Evolutionary conservation across 2,888 invertebrate genomes (phyloP).

Genomic region (Mystacides longicornis): DNA sequence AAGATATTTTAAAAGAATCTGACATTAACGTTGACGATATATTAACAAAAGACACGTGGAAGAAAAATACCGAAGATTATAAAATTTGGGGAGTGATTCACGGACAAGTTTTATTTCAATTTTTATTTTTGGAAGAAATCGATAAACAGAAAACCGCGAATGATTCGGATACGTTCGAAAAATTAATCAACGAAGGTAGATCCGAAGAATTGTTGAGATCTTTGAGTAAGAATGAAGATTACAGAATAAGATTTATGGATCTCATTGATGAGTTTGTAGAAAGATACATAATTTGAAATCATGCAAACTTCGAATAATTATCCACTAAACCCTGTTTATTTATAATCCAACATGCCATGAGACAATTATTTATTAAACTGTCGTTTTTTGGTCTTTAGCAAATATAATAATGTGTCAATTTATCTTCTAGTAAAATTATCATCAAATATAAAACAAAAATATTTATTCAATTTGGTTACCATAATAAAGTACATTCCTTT

Average conservation of each 20-base stretch:
- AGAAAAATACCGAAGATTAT: slow-evolving; percentile 8
- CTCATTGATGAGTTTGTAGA: slow-evolving; percentile 10
- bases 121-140: slow-evolving; percentile 9
- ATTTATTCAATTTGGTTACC: too few relatives aligned
- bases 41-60: slow-evolving; percentile 10
- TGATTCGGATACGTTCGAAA: slow-evolving; percentile 5
- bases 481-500: too few relatives aligned
- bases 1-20: slow-evolving; percentile 8
- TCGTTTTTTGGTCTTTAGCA: too few relatives aligned
- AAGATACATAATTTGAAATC: too few relatives aligned
- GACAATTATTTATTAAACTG: too few relatives aligned
- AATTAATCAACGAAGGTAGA: not conserved
- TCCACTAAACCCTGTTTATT: too few relatives aligned
- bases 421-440: too few relatives aligned
- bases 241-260: slow-evolving; percentile 8
- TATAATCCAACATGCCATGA: too few relatives aligned
- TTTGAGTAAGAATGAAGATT: not conserved
- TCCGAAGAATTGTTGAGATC: not conserved
- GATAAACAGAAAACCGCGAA: not conserved
- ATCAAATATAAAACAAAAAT: too few relatives aligned
- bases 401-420: too few relatives aligned
- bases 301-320: too few relatives aligned
- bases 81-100: slow-evolving; percentile 14
- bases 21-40: slow-evolving; percentile 9
- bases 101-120: slow-evolving; percentile 12